A percentile compares a stretch with the other conserved stretches of the same genome.
Conservation (phyloP, 2,113 vertebrate species). For the Tapirus terrestris region DNA sequence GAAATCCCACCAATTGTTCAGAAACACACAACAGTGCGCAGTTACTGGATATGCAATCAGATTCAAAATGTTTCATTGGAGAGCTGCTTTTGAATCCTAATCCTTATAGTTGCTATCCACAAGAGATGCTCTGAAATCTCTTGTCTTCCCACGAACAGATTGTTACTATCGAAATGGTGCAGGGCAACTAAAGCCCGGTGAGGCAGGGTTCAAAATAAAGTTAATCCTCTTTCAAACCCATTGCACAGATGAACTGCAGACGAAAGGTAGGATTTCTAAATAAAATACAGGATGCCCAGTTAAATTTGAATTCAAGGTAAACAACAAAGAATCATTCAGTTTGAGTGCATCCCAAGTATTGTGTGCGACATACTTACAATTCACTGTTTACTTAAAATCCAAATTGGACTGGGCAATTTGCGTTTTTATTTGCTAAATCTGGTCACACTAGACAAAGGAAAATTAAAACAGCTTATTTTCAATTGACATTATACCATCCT, state of each 20-base stretch:
- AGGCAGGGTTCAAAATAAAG: not conserved
- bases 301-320: constrained; percentile 9
- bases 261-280: not conserved
- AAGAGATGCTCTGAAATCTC: constrained; percentile 11
- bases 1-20: not conserved
- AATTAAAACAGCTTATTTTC: constrained; percentile 35
- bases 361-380: not conserved
- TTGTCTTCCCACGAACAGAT: not conserved
- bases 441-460: not conserved
- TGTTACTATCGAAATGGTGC: not conserved
- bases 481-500: not conserved
- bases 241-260: not conserved
- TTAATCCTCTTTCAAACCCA: not conserved
- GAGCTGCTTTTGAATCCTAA: not conserved
- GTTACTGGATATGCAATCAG: not conserved
- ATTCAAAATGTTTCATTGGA: not conserved
- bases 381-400: constrained; percentile 48
- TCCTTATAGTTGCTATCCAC: not conserved
- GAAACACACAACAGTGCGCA: not conserved
- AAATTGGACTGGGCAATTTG: not conserved
- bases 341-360: not conserved
- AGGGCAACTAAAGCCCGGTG: not conserved
- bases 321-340: not conserved
- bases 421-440: constrained; percentile 45
- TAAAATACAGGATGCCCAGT: not conserved